These are phyloP conservation scores for Tenebrosternarchus preto DNA, from an alignment of 2,113 vertebrate species.

Conservation along the genomic window DNA sequence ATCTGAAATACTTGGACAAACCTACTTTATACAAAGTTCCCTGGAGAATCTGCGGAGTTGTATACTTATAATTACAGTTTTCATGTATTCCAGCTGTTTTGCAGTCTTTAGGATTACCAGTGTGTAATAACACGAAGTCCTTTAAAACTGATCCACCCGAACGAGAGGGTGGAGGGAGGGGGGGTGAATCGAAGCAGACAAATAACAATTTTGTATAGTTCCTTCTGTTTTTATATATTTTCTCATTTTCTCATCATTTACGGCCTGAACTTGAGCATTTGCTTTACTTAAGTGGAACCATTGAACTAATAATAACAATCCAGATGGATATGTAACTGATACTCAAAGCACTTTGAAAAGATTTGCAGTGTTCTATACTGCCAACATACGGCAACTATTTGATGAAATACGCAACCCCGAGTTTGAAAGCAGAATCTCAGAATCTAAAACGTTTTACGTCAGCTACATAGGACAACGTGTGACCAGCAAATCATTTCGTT, in stretches of 20 bases:
- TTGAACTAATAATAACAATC: constrained; percentile 26
- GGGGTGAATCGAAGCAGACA: no score
- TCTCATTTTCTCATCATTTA: background rate
- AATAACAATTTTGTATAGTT: no score
- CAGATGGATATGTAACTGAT: background rate
- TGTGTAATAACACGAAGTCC: no score
- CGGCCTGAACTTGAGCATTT: background rate
- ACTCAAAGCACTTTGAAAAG: constrained; percentile 1
- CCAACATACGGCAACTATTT: constrained; percentile 8
- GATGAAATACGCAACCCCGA: background rate
- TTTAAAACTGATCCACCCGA: no score
- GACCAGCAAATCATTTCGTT: background rate
- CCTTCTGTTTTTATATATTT: no score
- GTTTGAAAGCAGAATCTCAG: background rate
- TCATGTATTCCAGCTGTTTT: no score
- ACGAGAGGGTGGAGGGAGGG: no score
- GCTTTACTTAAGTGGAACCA: constrained; percentile 17
- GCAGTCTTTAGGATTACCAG: no score
- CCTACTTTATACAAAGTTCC: background rate
- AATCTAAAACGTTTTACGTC: background rate
- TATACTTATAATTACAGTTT: background rate
- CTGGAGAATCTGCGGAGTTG: background rate
- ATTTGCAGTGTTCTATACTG: background rate
- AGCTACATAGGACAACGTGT: background rate
- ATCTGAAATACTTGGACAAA: background rate